A percentile compares a stretch with the other conserved stretches of the same genome.
These are phyloP conservation scores for Muschampia staudingeri DNA, from an alignment of 2,888 invertebrate species.

Conservation along the genomic window DNA sequence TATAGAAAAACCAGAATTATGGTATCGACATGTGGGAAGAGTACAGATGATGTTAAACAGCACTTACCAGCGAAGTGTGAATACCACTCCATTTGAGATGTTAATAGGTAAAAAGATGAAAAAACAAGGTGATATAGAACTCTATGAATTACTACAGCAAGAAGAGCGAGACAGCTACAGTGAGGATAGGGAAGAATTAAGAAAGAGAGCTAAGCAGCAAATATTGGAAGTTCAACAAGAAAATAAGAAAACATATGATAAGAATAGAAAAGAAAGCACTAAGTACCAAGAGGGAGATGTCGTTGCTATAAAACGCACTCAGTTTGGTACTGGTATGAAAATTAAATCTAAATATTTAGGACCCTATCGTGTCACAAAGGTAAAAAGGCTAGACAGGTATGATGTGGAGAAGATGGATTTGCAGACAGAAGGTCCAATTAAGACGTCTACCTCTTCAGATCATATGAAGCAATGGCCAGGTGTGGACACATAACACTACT, in stretches of 20 bases:
- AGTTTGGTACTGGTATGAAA: neutral
- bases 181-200: neutral
- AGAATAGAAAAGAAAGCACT: neutral
- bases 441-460: neutral
- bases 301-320: neutral
- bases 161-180: neutral
- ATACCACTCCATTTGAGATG: neutral
- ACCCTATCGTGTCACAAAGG: neutral
- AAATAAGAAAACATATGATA: neutral
- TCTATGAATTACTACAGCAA: neutral
- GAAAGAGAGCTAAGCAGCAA: neutral
- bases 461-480: neutral
- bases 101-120: neutral
- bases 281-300: neutral
- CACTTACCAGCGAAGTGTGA: constrained; percentile 15
- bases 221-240: constrained; percentile 1
- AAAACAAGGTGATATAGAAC: neutral
- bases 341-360: constrained; percentile 1
- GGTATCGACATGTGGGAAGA: constrained; percentile 13
- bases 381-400: neutral
- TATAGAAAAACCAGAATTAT: neutral
- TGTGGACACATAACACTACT: no score
- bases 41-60: neutral
- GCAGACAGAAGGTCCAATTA: neutral
- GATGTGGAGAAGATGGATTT: neutral